Percentiles rank a stretch among this genome's conserved stretches.
Evolutionary conservation across 1,140 invertebrate genomes (phyloP).

Genomic region (Paraescarpia echinospica): DNA sequence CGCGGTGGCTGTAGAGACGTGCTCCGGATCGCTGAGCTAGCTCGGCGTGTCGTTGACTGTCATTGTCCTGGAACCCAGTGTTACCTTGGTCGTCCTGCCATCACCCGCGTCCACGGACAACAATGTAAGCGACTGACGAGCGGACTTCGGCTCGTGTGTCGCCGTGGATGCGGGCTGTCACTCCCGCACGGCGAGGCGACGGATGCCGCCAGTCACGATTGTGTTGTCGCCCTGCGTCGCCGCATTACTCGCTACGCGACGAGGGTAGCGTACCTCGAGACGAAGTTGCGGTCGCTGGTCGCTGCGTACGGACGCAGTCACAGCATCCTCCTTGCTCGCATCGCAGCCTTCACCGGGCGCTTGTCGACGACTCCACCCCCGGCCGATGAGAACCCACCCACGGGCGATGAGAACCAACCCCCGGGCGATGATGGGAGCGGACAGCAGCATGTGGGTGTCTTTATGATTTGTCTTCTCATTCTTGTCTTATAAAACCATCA

Average conservation of each 20-base stretch:
- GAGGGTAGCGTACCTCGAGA: neutral
- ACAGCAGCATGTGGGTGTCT: neutral
- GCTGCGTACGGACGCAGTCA: neutral
- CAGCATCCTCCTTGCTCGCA: neutral
- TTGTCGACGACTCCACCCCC: neutral
- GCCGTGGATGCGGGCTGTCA: neutral
- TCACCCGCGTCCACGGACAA: neutral
- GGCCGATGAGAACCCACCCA: neutral
- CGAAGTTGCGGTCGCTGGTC: neutral
- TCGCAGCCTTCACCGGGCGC: neutral
- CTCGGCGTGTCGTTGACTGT: neutral
- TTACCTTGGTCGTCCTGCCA: too few species aligned
- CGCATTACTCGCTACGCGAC: neutral
- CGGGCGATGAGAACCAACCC: neutral
- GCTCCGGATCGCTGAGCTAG: neutral
- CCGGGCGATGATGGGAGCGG: neutral
- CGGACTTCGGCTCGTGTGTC: neutral
- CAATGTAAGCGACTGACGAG: neutral
- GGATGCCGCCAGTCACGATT: neutral
- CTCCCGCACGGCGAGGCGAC: neutral
- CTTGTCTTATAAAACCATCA: neutral
- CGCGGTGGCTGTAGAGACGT: neutral
- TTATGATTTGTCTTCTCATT: neutral
- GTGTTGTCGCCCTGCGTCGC: neutral
- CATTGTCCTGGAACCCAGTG: too few species aligned